These are phyloP conservation scores for Haliaeetus leucogaster DNA, from an alignment of 2,113 vertebrate species.

Conservation along the genomic window DNA sequence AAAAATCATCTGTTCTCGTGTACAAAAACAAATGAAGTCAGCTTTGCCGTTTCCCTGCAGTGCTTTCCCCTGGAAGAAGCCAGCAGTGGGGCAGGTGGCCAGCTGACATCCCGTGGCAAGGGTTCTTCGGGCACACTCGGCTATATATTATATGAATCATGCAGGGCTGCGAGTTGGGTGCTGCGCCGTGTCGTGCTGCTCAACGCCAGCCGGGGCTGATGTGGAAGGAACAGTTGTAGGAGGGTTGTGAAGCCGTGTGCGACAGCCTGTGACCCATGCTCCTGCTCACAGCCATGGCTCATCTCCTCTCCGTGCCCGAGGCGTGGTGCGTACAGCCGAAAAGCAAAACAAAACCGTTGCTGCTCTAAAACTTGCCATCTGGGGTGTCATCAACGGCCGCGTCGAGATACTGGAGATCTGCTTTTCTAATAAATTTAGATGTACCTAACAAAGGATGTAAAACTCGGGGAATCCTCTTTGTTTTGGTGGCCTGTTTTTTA, in stretches of 20 bases:
- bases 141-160: not conserved
- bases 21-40: conserved; percentile 10
- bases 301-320: fast-evolving
- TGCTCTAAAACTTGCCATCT: not conserved
- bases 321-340: fast-evolving
- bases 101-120: not conserved
- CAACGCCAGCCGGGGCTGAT: not conserved
- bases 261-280: not conserved
- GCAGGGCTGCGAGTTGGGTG: not conserved
- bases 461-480: not conserved
- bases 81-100: not conserved
- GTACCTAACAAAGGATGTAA: not conserved
- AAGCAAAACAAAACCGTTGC: not conserved
- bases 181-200: not conserved
- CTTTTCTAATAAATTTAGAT: not conserved
- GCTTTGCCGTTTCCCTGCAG: not conserved
- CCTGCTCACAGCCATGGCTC: fast-evolving
- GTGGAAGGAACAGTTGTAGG: not conserved
- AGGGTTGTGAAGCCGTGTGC: not conserved
- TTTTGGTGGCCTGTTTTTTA: not conserved
- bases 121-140: not conserved
- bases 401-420: not conserved
- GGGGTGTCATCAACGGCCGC: not conserved
- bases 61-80: not conserved
- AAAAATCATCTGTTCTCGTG: not conserved